phyloP scores from a whole-genome alignment of 2,113 vertebrate genomes.

The Amphiprion percula region DNA sequence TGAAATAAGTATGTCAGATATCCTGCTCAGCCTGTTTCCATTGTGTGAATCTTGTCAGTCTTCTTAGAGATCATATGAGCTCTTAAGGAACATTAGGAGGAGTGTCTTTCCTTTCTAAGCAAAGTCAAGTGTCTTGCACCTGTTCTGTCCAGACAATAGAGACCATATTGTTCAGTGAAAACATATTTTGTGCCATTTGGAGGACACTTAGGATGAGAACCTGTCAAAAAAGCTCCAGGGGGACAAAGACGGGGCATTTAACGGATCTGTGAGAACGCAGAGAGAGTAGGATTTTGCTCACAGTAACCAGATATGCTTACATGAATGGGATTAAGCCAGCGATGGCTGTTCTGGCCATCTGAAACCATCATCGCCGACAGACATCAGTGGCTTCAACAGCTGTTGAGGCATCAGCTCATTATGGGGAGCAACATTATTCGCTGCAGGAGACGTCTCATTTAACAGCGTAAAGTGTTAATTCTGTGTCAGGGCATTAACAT shows the following conservation, averaged over 20 bases:
- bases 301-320: constrained; percentile 43
- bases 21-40: no score
- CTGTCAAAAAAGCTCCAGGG: background rate
- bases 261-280: constrained; percentile 12
- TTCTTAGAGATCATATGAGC: background rate
- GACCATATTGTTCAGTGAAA: background rate
- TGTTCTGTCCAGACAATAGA: constrained; percentile 3
- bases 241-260: background rate
- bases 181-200: background rate
- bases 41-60: background rate
- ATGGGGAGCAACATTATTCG: constrained; percentile 20
- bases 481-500: constrained; percentile 39
- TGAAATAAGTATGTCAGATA: no score
- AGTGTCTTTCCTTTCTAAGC: background rate
- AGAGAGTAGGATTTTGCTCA: constrained; percentile 14
- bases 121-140: constrained; percentile 8
- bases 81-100: constrained; percentile 6
- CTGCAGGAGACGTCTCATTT: constrained; percentile 57
- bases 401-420: constrained; percentile 54
- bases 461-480: constrained; percentile 63
- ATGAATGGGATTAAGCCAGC: constrained; percentile 45
- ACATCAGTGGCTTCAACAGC: constrained; percentile 56
- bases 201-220: background rate
- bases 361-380: constrained; percentile 51
- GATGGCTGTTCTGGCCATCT: constrained; percentile 49